phyloP scores from a whole-genome alignment of 2,888 invertebrate genomes.

The Drepanosiphum platanoidis region DNA sequence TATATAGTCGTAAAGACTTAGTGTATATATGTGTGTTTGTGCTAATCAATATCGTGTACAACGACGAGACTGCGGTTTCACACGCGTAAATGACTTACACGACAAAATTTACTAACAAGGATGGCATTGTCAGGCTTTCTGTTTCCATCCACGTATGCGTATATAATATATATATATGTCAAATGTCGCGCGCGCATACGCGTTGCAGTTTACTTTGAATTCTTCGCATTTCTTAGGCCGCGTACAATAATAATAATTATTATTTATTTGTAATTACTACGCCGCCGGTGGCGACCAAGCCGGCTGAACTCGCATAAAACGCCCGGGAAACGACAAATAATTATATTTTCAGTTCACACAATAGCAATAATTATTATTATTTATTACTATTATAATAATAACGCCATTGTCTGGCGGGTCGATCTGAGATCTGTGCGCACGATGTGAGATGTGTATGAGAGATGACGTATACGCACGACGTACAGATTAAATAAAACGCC shows the following conservation, averaged over 20 bases:
- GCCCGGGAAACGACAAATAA: background rate
- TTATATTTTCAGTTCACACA: background rate
- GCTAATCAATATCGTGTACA: constrained; percentile 35
- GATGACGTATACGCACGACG: background rate
- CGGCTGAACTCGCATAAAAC: background rate
- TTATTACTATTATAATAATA: too few relatives aligned
- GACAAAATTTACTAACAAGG: constrained; percentile 41
- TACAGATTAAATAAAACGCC: background rate
- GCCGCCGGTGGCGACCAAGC: background rate
- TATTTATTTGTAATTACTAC: background rate
- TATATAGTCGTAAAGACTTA: background rate
- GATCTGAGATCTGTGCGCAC: background rate
- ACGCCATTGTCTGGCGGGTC: background rate
- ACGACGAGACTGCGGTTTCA: constrained; percentile 24
- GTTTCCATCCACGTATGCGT: background rate
- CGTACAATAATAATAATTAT: background rate
- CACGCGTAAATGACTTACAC: constrained; percentile 48
- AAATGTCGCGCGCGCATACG: background rate
- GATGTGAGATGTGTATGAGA: background rate
- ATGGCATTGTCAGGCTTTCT: constrained; percentile 32
- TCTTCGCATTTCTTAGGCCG: background rate
- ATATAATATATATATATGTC: constrained; percentile 12
- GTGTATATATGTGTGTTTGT: background rate
- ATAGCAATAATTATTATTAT: background rate
- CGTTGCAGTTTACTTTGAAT: background rate